Evolutionary conservation across 2,797 vertebrate genomes (phyloP).

Genomic region (Epinephelus awoara): DNA sequence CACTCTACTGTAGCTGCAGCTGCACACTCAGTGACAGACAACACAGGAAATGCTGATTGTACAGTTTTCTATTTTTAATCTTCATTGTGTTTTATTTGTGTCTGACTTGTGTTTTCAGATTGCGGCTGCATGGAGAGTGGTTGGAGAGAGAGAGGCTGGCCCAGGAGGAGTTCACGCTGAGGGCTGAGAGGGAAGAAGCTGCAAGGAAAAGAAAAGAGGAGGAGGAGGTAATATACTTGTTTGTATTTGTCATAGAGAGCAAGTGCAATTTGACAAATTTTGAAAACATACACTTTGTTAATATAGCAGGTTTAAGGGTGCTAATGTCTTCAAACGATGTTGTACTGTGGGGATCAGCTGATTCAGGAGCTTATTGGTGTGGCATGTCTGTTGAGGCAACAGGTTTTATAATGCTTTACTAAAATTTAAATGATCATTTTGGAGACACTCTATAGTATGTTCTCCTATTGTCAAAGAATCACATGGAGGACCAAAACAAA

Average conservation of each 20-base stretch:
- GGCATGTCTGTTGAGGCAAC: background rate
- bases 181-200: conserved; percentile 90
- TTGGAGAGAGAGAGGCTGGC: conserved; percentile 91
- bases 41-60: background rate
- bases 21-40: background rate
- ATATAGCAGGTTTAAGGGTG: background rate
- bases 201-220: conserved; percentile 91
- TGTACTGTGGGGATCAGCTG: background rate
- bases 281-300: background rate
- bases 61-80: background rate
- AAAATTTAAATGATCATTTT: too few species aligned
- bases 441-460: too few species aligned
- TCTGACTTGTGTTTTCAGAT: conserved; percentile 75
- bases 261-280: background rate
- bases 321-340: background rate
- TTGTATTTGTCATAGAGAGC: background rate
- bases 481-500: too few species aligned
- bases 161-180: conserved; percentile 93
- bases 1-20: background rate
- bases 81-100: background rate
- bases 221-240: conserved; percentile 88
- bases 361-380: background rate
- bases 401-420: background rate
- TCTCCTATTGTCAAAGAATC: too few species aligned
- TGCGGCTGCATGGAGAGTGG: conserved; percentile 92